These are phyloP conservation scores for Liasis olivaceus DNA, from an alignment of 2,797 vertebrate genomes.

Conservation along the genomic window DNA sequence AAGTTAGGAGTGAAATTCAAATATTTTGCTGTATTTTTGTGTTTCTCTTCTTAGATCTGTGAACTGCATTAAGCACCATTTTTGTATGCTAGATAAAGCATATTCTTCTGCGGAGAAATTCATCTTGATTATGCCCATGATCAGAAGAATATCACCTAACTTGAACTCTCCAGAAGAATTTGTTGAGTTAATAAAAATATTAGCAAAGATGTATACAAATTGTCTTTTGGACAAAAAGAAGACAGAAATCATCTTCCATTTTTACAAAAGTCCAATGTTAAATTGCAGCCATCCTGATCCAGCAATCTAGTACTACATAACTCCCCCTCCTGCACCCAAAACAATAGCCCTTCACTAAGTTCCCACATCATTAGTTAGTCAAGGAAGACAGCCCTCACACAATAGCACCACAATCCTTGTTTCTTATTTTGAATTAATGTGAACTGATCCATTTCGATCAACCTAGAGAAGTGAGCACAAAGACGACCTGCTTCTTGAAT, in stretches of 20 bases:
- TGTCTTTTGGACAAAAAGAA: background rate
- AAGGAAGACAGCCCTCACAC: background rate
- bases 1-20: background rate
- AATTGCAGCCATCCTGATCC: background rate
- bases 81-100: background rate
- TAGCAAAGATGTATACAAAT: background rate
- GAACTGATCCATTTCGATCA: background rate
- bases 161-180: background rate
- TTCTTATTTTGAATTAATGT: background rate
- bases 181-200: background rate
- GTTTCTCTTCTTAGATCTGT: background rate
- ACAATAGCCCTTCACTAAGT: background rate
- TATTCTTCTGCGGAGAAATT: background rate
- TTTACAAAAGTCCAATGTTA: background rate
- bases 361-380: background rate
- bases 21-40: background rate
- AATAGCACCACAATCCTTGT: background rate
- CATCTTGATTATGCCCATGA: background rate
- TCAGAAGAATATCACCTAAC: background rate
- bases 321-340: background rate
- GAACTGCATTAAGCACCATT: background rate
- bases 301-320: background rate
- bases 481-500: background rate
- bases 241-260: background rate
- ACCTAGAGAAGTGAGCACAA: background rate